phyloP scores from a whole-genome alignment of 2,888 invertebrate genomes.

The Morinoia aosen region DNA sequence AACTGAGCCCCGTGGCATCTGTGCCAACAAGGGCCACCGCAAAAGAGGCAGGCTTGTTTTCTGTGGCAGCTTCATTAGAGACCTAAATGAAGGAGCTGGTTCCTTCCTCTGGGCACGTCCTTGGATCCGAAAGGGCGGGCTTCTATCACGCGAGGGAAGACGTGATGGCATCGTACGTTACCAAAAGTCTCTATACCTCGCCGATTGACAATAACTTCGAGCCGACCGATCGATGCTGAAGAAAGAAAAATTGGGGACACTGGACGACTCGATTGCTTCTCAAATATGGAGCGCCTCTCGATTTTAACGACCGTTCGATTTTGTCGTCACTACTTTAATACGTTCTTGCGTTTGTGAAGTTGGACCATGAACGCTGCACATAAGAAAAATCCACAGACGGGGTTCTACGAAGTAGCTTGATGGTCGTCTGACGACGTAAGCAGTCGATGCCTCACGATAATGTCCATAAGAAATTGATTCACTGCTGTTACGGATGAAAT shows the following conservation, averaged over 20 bases:
- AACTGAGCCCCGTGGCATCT: background rate
- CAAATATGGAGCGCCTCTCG: background rate
- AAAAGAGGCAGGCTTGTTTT: background rate
- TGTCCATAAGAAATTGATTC: background rate
- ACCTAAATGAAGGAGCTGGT: background rate
- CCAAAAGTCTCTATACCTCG: constrained; percentile 9
- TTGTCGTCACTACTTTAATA: background rate
- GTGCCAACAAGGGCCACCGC: background rate
- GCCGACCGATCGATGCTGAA: constrained; percentile 30
- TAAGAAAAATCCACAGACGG: background rate
- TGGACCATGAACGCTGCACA: background rate
- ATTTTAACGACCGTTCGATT: background rate
- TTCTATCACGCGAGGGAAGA: background rate
- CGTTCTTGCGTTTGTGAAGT: background rate
- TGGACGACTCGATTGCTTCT: background rate
- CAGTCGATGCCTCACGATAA: background rate
- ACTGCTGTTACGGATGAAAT: background rate
- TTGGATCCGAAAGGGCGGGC: background rate
- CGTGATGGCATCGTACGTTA: background rate
- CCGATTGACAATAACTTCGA: constrained; percentile 41
- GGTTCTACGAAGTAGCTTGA: background rate
- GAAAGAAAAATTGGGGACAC: background rate
- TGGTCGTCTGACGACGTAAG: background rate
- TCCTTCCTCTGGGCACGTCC: background rate
- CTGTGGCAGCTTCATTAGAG: background rate